Evolutionary conservation across 2,888 invertebrate species (phyloP), one percentile per base, ranked within the genome.

Genomic region (Lycaena phlaeas): DNA sequence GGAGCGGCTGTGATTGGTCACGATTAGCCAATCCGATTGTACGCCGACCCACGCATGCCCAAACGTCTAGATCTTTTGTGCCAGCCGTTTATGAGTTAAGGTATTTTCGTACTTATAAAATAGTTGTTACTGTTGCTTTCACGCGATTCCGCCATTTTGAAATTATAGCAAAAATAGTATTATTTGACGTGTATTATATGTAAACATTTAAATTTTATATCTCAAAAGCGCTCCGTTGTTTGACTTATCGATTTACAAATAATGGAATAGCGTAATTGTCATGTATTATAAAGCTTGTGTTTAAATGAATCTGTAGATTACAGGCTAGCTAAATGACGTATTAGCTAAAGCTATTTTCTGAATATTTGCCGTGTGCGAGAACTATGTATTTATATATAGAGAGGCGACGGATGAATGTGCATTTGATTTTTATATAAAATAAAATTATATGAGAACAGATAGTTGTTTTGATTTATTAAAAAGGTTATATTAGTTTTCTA

Each of bases 391-490:
- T 82, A 82, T 78, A 74, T 75, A 74, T 70, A 77, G 61, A 60
- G 64, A 67, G 73, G 63, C 56, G 79, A 76, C 41, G 81, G 56
- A 79, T 77, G 79, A 67, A 71, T 63, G 81, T 63, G 75, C 71
- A 77, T 77, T 77, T 72, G 75, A 78, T 81, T 82, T 81, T 84
- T 82, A 74, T 82, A 84, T 79, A 74, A 75, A 81, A 77, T 78
- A 81, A 77, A 82, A 75, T 57, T 81, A 77, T 79, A 78, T 70
- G 81, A 84, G 62, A 68, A 78, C 71, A 57, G 40, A 54, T 34
- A 44, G 22, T 38, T 42, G 41, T 51, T 47, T 57, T 45, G 48
- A 57, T 63, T 59, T 41, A 18, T 5, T 7, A 22, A 22, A 22
- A 22, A 22, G 5, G 22, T 2, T 22, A 12, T 7, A 14, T 6